phyloP scores from a whole-genome alignment of 2,888 invertebrate species.

The Tiliacea citrago region DNA sequence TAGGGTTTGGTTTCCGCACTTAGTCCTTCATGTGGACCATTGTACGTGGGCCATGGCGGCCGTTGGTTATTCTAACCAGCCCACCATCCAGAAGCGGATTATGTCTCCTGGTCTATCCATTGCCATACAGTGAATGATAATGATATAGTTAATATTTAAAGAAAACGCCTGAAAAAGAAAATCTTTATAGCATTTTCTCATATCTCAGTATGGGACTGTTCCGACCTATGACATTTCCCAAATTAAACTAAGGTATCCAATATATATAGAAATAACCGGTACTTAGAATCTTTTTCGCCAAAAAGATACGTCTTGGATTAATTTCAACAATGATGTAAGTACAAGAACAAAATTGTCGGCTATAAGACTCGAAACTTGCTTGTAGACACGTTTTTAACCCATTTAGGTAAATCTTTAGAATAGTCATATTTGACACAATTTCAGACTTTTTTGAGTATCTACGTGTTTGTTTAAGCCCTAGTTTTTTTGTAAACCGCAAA shows the following conservation, averaged over 20 bases:
- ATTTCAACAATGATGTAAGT: neutral
- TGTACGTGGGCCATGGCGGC: too few relatives aligned
- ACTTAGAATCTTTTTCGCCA: too few relatives aligned
- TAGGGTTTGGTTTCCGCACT: too few relatives aligned
- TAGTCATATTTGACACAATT: conserved; percentile 2
- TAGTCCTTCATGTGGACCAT: too few relatives aligned
- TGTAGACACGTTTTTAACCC: neutral
- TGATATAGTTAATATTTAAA: neutral
- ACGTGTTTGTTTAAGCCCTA: conserved; percentile 6
- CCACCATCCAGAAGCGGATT: too few relatives aligned
- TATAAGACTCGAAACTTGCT: neutral
- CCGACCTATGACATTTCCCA: too few relatives aligned
- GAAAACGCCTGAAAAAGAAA: too few relatives aligned
- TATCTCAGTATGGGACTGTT: neutral
- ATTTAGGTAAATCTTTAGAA: neutral
- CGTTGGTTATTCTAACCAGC: too few relatives aligned
- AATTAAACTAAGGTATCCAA: neutral
- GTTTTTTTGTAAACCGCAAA: conserved; percentile 25
- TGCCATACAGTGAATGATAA: neutral
- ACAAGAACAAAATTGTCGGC: neutral
- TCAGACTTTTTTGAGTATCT: neutral
- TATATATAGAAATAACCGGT: neutral
- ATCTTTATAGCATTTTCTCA: neutral
- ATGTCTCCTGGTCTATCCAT: too few relatives aligned
- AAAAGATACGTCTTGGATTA: neutral